Evolutionary conservation across 1,140 invertebrate genomes (phyloP), one percentile per base, ranked within the genome.

Genomic region (Leptoteleia sp.): DNA sequence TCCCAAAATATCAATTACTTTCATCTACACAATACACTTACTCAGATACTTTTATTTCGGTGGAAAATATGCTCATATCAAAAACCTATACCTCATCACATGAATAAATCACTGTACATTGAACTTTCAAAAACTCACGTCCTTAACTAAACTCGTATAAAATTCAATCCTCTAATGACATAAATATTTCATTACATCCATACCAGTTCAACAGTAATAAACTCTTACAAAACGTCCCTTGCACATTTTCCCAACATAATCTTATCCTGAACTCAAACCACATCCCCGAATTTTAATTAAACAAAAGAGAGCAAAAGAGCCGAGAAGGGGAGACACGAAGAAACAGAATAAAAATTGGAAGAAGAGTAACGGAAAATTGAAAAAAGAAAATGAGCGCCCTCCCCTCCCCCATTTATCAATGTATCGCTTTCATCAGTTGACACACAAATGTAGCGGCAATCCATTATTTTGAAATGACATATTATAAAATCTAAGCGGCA

Each of bases 401-500:
- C 40, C 57, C 64, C 35, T 35, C 42, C 40, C 57, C 64, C 57
- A 57, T 76, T 76, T 57, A 70, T 64, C 47, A 68, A 52, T 70
- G 64, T 70, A 70, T 76, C 64, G 42, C 73, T 70, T 55, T 62
- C 62, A 64, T 76, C 57, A 31, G 57, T 55, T 48, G 62, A 55
- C 72, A 42, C 64, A 68, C 47, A 68, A 62, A 61, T 68, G 72
- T 64, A 50, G 57, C 42, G 42, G 65, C 75, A 62, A 77, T 71
- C 75, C 75, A 77, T 77, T 77, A 77, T 33, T 65, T 59, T 6
- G 15, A 71, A 76, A 76, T 77, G 65, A 77, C 65, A 71, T 71
- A 77, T 77, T 77, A 71, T 70, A 78, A 78, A 78, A 78, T 72
- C 67, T 54, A 29, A n/a, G 61, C 61, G 52, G 67, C 67, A 78